Evolutionary conservation across 35 echinoderm and acorn worm genomes (phyloP).

Genomic region (Strongylocentrotus purpuratus): DNA sequence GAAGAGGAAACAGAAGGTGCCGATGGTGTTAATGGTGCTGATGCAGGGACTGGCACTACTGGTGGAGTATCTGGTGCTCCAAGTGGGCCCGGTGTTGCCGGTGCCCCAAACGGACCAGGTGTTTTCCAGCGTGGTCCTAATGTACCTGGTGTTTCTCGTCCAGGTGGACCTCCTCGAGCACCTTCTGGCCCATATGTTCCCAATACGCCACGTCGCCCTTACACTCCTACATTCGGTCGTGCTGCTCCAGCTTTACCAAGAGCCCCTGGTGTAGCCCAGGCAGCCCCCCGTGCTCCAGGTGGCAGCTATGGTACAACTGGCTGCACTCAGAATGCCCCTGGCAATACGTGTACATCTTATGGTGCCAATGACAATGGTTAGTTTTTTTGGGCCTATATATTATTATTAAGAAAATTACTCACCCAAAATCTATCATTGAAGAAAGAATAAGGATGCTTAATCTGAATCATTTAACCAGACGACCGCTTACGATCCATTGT

Average conservation of each 20-base stretch:
- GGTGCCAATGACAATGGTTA: not conserved
- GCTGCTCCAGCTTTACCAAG: not conserved
- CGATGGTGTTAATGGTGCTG: not conserved
- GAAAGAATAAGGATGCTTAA: too few species aligned
- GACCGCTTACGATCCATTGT: too few species aligned
- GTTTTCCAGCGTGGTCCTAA: not conserved
- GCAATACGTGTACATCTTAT: not conserved
- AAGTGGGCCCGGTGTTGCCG: not conserved
- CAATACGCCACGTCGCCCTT: not conserved
- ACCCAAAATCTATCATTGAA: too few species aligned
- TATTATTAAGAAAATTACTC: too few species aligned
- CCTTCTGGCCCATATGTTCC: not conserved
- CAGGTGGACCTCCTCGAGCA: not conserved
- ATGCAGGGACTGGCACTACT: not conserved
- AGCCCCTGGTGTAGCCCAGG: not conserved
- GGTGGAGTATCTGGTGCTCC: slow-evolving; percentile 7
- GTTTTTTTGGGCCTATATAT: not conserved
- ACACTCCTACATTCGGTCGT: not conserved
- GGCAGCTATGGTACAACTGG: not conserved
- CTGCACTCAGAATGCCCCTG: not conserved
- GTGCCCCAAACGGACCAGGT: not conserved
- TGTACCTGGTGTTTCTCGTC: not conserved
- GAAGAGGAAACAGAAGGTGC: not conserved
- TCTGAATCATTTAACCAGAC: too few species aligned
- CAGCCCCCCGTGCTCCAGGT: not conserved